Base-by-base conservation (phyloP, 1,140 invertebrate genomes). In the Papilio aristodemus region DNA sequence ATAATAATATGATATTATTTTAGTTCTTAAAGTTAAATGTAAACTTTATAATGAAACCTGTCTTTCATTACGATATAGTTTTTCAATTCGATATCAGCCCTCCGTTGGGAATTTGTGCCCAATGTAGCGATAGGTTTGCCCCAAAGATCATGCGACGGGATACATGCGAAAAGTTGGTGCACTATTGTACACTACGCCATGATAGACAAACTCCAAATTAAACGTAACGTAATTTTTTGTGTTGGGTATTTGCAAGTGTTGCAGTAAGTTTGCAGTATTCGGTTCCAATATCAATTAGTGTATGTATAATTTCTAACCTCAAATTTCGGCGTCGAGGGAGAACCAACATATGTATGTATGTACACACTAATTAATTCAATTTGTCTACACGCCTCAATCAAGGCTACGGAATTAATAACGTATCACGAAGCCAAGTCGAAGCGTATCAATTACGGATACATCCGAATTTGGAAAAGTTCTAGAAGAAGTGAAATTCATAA, bases 321-420 rank as follows among this genome's bases (percentile, higher is more conserved):
- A 43, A 43, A 43, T 43, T 43, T 13, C 41, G 41, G 41, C 14
- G n/a, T 14, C 39, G 11, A 41, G 27, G 27, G 27, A 2, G 2
- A 32, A 2, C n/a, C 13, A 6, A 5, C 11, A 7, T 17, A 14
- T 17, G 13, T 13, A 6, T 43, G 11, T 6, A 5, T 43, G 14
- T 41, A n/a, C n/a, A 32, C 6, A 32, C 6, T 43, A 17, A 43
- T 43, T 43, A 43, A 43, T 43, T 43, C 14, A 43, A 43, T 43
- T 43, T 43, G 14, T 43, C n/a, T 43, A 14, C 14, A 43, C 41
- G n/a, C 41, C 41, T 17, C 41, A 43, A 43, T 43, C 41, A 43
- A 43, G 41, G n/a, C 4, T 17, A 17, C n/a, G 41, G 41, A 43
- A 43, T 43, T 43, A 43, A 43, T 43, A 43, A 14, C 41, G 41